These are phyloP conservation scores for Venustoraphidia nigricollis DNA, from an alignment of 2,888 invertebrate genomes.

Conservation along the genomic window DNA sequence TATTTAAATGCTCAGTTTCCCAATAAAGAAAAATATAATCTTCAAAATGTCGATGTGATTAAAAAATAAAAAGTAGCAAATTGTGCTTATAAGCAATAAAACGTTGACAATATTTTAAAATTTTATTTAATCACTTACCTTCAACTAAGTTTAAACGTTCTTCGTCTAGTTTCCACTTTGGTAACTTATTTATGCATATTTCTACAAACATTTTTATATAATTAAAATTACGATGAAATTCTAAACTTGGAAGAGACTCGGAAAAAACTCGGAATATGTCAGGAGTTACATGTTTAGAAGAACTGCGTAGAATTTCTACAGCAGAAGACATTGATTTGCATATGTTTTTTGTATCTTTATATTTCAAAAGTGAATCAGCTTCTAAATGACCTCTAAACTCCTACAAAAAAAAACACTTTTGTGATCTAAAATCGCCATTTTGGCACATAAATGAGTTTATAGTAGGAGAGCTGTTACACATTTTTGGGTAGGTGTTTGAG, in stretches of 20 bases:
- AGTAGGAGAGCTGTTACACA: too few relatives aligned
- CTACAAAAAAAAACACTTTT: slow-evolving; percentile 17
- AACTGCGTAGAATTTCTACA: slow-evolving; percentile 27
- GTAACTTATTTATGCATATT: slow-evolving; percentile 24
- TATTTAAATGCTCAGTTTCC: too few relatives aligned
- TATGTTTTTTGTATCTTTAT: slow-evolving; percentile 27
- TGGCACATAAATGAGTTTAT: too few relatives aligned
- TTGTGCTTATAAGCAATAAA: not conserved
- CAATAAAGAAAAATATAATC: slow-evolving; percentile 1
- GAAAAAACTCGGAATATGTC: slow-evolving; percentile 32
- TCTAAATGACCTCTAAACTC: slow-evolving; percentile 25
- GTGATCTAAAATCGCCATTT: not conserved
- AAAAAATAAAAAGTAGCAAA: not conserved
- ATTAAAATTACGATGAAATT: slow-evolving; percentile 39
- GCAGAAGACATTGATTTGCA: slow-evolving; percentile 31
- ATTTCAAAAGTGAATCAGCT: slow-evolving; percentile 24
- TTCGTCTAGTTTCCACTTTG: slow-evolving; percentile 25
- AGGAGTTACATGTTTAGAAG: slow-evolving; percentile 17
- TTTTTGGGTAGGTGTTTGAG: too few relatives aligned
- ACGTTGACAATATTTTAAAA: not conserved
- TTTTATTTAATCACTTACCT: slow-evolving; percentile 10
- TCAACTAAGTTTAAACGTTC: slow-evolving; percentile 11
- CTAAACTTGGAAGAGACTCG: slow-evolving; percentile 36
- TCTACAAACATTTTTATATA: slow-evolving; percentile 32
- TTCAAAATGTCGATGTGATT: not conserved